Evolutionary conservation across 2,113 vertebrate genomes (phyloP).

Genomic region (Aldabrachelys gigantea): DNA sequence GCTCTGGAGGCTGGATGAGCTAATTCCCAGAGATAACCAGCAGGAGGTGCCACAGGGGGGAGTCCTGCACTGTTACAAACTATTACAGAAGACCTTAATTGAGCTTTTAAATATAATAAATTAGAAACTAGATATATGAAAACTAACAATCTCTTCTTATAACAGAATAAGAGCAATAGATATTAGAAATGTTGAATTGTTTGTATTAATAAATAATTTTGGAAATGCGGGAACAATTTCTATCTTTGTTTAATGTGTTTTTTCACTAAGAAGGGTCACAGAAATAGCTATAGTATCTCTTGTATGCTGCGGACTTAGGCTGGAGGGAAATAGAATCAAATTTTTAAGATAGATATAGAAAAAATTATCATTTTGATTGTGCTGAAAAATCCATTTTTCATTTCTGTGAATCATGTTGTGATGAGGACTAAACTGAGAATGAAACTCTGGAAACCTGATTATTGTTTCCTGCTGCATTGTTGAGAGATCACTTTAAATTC

Average conservation of each 20-base stretch:
- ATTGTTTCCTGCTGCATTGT: not conserved
- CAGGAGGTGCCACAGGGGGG: no score
- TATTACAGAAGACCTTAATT: not conserved
- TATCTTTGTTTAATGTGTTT: not conserved
- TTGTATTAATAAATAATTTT: not conserved
- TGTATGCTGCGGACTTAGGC: conserved; percentile 9
- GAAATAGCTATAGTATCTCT: not conserved
- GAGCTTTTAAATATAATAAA: not conserved
- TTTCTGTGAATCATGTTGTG: conserved; percentile 14
- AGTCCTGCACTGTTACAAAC: not conserved
- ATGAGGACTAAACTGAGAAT: conserved; percentile 46
- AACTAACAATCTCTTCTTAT: not conserved
- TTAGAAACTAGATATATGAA: not conserved
- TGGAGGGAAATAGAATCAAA: not conserved
- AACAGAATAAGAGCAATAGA: not conserved
- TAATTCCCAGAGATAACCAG: no score
- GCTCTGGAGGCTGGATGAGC: no score
- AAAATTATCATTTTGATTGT: conserved; percentile 67
- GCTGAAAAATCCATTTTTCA: conserved; percentile 41
- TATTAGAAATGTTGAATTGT: not conserved
- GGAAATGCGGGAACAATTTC: not conserved
- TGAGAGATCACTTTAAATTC: conserved; percentile 37
- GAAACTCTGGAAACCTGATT: conserved; percentile 26
- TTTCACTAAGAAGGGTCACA: not conserved
- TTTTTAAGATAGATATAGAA: conserved; percentile 46